A percentile compares a stretch with the other conserved stretches of the same genome.
These are phyloP conservation scores for Opisthocomus hoazin DNA, from an alignment of 2,113 vertebrate species.

Conservation along the genomic window DNA sequence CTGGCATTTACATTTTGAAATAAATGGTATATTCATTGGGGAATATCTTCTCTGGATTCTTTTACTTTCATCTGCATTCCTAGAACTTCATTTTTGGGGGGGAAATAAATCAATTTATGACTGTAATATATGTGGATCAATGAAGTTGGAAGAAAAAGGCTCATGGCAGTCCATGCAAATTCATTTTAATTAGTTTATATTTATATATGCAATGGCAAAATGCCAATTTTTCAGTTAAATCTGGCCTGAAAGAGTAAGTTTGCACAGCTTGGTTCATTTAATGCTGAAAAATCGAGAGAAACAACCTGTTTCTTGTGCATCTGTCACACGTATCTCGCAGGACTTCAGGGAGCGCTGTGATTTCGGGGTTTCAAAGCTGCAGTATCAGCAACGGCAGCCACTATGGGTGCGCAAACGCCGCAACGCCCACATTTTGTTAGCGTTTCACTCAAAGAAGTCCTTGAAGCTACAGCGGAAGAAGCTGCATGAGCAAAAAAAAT, in stretches of 20 bases:
- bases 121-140: not conserved
- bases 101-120: not conserved
- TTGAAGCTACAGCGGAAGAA: not conserved
- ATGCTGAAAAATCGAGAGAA: not conserved
- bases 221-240: not conserved
- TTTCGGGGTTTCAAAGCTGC: not conserved
- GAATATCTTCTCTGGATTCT: not conserved
- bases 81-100: not conserved
- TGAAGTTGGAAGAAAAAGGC: not conserved
- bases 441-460: fast-evolving
- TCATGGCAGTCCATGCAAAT: not conserved
- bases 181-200: not conserved
- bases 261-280: not conserved
- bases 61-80: not conserved
- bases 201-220: not conserved
- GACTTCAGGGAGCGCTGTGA: not conserved
- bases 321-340: no score
- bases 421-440: not conserved
- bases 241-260: not conserved
- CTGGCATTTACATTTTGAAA: not conserved
- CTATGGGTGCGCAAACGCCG: not conserved
- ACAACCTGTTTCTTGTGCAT: fast-evolving
- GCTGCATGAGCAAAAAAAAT: not conserved
- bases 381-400: not conserved
- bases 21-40: not conserved